Evolutionary conservation across 2,888 invertebrate genomes (phyloP), one percentile per base, ranked within the genome.

Genomic region (Alentia gelatinosa): DNA sequence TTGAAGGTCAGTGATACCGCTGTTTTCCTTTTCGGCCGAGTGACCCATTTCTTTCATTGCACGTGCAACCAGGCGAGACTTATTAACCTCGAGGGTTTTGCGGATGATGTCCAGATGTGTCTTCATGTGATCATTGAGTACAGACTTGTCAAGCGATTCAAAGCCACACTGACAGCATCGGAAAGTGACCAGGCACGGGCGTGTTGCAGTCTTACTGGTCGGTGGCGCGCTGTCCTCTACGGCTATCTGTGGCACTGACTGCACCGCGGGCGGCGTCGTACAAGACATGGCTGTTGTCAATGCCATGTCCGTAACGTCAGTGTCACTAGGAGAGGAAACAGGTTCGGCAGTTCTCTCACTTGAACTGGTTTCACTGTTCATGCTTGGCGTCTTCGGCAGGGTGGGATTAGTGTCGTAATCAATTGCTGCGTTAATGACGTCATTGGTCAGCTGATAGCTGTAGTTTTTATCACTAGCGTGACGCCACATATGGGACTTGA

Each of bases 401-500:
- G 79, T 4, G 23, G 79, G 79, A n/a, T 79, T 79, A n/a, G 39
- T 74, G 63, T 91, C 95, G 91, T 94, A 95, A 90, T 96, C 95
- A 39, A 96, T 94, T 40, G 95, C 95, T 19, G 95, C 95, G 92
- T 95, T 96, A 90, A 96, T 96, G 75, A 95, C 94, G 90, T 95
- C 95, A 92, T 96, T 95, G 42, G 95, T 95, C 90, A 94, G 94
- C 91, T 95, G 94, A 86, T 96, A 96, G 92, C 95, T 95, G 92
- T 95, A 96, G 93, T 95, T 95, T 56, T 94, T 93, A 90, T 95
- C 95, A 84, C 94, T 94, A 30, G 96, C 95, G 92, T 96, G 96
- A 0, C 95, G 94, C 96, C 96, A 96, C 96, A 96, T 95, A 93
- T 96, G 96, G 0, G 95, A 95, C 92, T 96, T 96, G 33, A 96